A percentile compares a stretch with the other conserved stretches of the same genome.
These are phyloP conservation scores for Calosoma granatense DNA, from an alignment of 1,140 invertebrate genomes.

Conservation along the genomic window DNA sequence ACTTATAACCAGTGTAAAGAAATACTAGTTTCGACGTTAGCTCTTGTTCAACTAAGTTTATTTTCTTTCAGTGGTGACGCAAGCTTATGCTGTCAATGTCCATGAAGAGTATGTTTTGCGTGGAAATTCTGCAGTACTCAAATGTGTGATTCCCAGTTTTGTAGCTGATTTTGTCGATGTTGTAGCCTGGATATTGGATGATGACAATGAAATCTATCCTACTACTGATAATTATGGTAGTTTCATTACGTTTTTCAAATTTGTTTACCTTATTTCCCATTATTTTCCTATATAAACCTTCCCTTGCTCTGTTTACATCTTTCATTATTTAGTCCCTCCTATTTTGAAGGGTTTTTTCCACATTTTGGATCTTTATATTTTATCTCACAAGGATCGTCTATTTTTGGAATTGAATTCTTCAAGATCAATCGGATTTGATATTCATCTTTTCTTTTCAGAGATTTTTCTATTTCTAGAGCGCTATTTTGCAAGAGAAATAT, in stretches of 20 bases:
- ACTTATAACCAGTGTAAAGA: too few relatives aligned
- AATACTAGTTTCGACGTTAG: too few relatives aligned
- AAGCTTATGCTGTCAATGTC: conserved; percentile 78
- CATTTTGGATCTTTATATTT: too few relatives aligned
- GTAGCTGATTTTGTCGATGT: conserved; percentile 80
- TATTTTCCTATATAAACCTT: conserved; percentile 30
- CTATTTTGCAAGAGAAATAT: too few relatives aligned
- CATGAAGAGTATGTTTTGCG: conserved; percentile 84
- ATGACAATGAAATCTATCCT: conserved; percentile 54
- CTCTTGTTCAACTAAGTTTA: too few relatives aligned
- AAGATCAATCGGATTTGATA: too few relatives aligned
- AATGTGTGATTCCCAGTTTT: conserved; percentile 88
- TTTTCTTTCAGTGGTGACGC: conserved; percentile 80
- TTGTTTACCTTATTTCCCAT: conserved; percentile 1
- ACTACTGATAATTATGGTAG: conserved; percentile 56
- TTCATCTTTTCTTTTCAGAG: too few relatives aligned
- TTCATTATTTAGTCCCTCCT: conserved; percentile 16
- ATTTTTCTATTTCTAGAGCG: too few relatives aligned
- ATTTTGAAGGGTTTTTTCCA: too few relatives aligned
- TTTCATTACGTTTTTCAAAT: conserved; percentile 16
- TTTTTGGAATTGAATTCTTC: too few relatives aligned
- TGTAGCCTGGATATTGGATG: conserved; percentile 73
- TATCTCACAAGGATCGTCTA: too few relatives aligned
- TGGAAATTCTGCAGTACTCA: conserved; percentile 81
- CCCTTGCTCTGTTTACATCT: conserved; percentile 18